Evolutionary conservation across 2,888 invertebrate genomes (phyloP).

Genomic region (Gymnosoma rotundatum): DNA sequence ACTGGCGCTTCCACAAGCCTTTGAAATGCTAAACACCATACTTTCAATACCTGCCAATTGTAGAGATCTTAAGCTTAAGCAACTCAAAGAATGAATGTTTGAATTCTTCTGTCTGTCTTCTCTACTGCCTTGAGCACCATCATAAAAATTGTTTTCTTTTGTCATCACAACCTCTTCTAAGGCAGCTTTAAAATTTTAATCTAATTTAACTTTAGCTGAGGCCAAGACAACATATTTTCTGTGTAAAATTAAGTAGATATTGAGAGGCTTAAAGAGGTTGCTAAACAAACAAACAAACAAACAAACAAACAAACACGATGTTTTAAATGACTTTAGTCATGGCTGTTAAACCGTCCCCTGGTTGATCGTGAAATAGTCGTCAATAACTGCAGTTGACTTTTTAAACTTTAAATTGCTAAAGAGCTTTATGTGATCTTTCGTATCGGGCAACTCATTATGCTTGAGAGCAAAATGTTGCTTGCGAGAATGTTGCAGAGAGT

Average conservation of each 20-base stretch:
- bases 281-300: slow-evolving; percentile 20
- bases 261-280: slow-evolving; percentile 19
- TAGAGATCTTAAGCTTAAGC: slow-evolving; percentile 34
- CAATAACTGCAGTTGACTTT: neutral
- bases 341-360: neutral
- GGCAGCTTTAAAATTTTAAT: slow-evolving; percentile 15
- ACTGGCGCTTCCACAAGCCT: slow-evolving; percentile 39
- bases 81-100: slow-evolving; percentile 5
- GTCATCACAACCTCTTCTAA: slow-evolving; percentile 3
- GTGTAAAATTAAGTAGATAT: neutral
- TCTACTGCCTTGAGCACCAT: slow-evolving; percentile 8
- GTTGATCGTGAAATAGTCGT: slow-evolving; percentile 9
- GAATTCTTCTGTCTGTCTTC: neutral
- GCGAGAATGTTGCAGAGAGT: slow-evolving; percentile 9
- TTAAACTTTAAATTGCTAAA: slow-evolving; percentile 41
- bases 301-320: slow-evolving; percentile 37
- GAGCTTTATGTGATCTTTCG: slow-evolving; percentile 49
- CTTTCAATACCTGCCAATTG: slow-evolving; percentile 34
- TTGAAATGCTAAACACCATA: slow-evolving; percentile 58
- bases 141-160: neutral
- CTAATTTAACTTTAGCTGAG: slow-evolving; percentile 17
- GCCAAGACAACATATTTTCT: slow-evolving; percentile 41
- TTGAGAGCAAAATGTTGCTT: neutral
- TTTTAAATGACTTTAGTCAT: slow-evolving; percentile 42
- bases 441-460: neutral